Percentiles rank a stretch among this genome's conserved stretches.
Evolutionary conservation across 2,888 invertebrate genomes (phyloP).

Genomic region (Mythimna lalbum): DNA sequence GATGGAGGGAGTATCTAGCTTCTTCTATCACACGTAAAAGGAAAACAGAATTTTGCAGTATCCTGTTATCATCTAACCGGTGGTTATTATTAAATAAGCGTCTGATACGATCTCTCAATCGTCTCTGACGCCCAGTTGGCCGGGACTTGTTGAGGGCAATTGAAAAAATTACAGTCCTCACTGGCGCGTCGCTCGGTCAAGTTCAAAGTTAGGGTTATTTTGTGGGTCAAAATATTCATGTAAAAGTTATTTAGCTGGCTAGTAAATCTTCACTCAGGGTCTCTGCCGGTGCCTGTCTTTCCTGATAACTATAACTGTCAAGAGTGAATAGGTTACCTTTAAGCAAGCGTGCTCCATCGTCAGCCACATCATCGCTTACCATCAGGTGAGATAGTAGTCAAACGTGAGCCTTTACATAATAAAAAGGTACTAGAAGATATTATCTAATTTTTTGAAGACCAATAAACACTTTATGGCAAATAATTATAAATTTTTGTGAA

Average conservation of each 20-base stretch:
- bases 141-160: conserved; percentile 19
- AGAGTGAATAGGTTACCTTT: no score
- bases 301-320: no score
- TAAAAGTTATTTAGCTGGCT: neutral
- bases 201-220: conserved; percentile 8
- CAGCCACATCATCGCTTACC: no score
- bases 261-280: no score
- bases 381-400: no score
- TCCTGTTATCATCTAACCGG: conserved; percentile 32
- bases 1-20: no score
- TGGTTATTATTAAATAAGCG: conserved; percentile 27
- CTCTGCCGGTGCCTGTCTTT: no score
- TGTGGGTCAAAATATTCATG: neutral
- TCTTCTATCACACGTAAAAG: neutral
- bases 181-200: conserved; percentile 3
- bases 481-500: conserved; percentile 4
- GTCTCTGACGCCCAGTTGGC: neutral
- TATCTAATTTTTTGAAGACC: neutral
- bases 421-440: neutral
- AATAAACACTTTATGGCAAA: neutral
- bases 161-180: conserved; percentile 6
- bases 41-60: conserved; percentile 20
- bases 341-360: no score
- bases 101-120: conserved; percentile 2
- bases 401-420: no score